Conservation (phyloP, 2,888 invertebrate genomes). For the Nymphalis polychloros region DNA sequence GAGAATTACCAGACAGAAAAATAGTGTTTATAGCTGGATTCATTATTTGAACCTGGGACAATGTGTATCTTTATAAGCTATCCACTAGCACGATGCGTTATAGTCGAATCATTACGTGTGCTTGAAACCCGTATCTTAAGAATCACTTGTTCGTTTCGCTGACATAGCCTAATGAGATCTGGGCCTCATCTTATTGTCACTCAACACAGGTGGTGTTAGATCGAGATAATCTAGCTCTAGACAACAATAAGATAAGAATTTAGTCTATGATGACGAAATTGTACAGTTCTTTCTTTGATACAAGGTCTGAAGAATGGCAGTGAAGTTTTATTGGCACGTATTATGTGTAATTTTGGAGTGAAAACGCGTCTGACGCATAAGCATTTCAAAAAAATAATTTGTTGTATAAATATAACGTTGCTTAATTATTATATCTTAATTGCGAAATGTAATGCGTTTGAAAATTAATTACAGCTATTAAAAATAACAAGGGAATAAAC, state of each 20-base stretch:
- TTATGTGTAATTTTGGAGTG: no score
- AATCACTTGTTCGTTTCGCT: constrained; percentile 20
- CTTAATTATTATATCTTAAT: no score
- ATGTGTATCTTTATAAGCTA: no score
- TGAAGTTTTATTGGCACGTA: neutral
- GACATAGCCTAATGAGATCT: constrained; percentile 26
- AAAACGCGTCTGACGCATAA: no score
- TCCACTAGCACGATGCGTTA: neutral
- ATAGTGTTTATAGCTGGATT: no score
- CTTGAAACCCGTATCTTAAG: constrained; percentile 10
- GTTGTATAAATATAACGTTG: no score
- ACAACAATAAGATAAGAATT: neutral
- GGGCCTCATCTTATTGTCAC: neutral
- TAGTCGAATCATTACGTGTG: neutral
- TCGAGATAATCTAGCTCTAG: constrained; percentile 3
- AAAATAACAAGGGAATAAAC: no score
- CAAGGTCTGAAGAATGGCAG: neutral
- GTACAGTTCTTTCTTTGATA: neutral
- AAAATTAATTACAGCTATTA: no score
- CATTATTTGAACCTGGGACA: no score
- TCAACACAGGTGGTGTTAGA: neutral
- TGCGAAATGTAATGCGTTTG: no score
- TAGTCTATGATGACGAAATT: neutral
- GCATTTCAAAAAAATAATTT: no score
- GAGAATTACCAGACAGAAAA: no score